These are phyloP conservation scores for Disparrhopalites patrizii DNA, from an alignment of 2,888 invertebrate genomes.

Conservation along the genomic window DNA sequence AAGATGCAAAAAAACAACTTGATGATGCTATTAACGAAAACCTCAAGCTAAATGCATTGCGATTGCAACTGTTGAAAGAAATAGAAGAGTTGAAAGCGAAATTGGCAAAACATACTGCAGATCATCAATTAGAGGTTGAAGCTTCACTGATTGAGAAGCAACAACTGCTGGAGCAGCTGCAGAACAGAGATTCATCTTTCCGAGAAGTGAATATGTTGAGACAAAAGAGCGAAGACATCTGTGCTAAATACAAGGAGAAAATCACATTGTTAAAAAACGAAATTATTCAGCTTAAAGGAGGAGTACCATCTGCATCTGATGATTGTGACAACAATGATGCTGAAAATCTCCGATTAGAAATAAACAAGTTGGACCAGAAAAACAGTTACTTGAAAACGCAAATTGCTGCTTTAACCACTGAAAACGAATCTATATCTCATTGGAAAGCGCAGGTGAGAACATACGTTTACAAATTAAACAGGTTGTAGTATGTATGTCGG, in stretches of 20 bases:
- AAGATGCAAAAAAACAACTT: not conserved
- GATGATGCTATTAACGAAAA: not conserved
- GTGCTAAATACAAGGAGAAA: not conserved
- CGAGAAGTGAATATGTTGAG: not conserved
- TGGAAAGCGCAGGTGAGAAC: constrained; percentile 26
- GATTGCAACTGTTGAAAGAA: not conserved
- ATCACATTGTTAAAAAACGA: not conserved
- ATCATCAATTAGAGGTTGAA: not conserved
- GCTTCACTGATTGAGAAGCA: not conserved
- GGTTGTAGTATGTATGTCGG: too few relatives aligned
- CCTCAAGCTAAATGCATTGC: not conserved
- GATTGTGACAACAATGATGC: too few relatives aligned
- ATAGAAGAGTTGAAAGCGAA: not conserved
- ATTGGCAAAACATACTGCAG: not conserved
- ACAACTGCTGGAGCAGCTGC: not conserved
- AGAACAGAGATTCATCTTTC: constrained; percentile 1
- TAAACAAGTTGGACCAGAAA: constrained; percentile 12
- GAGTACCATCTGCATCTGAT: too few relatives aligned
- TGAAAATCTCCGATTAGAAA: not conserved
- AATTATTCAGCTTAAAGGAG: not conserved
- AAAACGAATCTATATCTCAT: constrained; percentile 18
- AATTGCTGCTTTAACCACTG: constrained; percentile 22
- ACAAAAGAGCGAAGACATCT: constrained; percentile 9
- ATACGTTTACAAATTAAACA: not conserved
- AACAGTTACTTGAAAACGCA: constrained; percentile 13